A percentile compares a stretch with the other conserved stretches of the same genome.
Conservation (phyloP, 35 echinoderm and acorn worm species). For the Hemicentrotus pulcherrimus region DNA sequence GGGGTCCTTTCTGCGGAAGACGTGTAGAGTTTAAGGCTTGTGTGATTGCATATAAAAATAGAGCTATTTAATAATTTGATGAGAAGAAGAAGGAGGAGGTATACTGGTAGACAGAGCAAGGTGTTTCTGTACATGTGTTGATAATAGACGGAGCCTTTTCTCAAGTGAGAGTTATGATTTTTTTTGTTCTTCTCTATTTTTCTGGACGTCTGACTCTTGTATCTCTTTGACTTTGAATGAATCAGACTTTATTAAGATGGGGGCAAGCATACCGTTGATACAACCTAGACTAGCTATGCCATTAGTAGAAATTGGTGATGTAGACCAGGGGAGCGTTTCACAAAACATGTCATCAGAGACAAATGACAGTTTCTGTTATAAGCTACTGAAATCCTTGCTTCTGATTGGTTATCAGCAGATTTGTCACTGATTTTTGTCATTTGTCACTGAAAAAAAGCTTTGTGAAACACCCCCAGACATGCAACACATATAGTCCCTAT, state of each 20-base stretch:
- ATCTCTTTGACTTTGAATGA: not conserved
- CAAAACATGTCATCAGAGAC: too few relatives aligned
- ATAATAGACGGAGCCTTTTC: not conserved
- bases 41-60: slow-evolving; percentile 20
- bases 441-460: too few relatives aligned
- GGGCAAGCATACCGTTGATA: not conserved
- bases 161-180: not conserved
- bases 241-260: not conserved
- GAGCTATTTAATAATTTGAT: slow-evolving; percentile 20
- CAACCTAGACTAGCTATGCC: not conserved
- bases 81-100: not conserved
- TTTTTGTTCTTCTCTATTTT: not conserved
- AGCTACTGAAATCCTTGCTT: too few relatives aligned
- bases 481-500: too few relatives aligned
- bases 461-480: too few relatives aligned
- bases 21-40: not conserved
- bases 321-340: too few relatives aligned
- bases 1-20: not conserved
- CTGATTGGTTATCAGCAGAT: too few relatives aligned
- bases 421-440: too few relatives aligned
- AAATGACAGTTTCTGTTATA: too few relatives aligned
- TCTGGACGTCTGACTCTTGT: not conserved
- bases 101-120: not conserved
- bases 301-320: too few relatives aligned
- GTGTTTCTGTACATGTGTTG: not conserved